Evolutionary conservation across 2,888 invertebrate genomes (phyloP).

Genomic region (Clivina fossor): DNA sequence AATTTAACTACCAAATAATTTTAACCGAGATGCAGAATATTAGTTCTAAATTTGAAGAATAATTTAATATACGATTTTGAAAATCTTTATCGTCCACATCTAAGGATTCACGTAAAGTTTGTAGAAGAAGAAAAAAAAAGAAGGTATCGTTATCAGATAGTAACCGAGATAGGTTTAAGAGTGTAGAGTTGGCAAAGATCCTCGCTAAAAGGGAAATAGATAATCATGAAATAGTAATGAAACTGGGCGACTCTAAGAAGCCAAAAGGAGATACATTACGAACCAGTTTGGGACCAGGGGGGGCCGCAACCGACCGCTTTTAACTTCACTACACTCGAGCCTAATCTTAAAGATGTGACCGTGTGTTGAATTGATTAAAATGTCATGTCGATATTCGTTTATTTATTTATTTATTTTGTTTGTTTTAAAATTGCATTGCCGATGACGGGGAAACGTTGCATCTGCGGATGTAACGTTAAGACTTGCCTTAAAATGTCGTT

Average conservation of each 20-base stretch:
- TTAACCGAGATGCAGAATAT: no score
- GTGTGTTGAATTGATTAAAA: conserved; percentile 6
- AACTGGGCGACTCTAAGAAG: conserved; percentile 3
- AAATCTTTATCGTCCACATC: no score
- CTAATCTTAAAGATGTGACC: background rate
- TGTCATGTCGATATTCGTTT: conserved; percentile 5
- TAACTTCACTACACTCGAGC: background rate
- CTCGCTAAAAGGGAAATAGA: conserved; percentile 9
- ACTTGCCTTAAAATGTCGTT: background rate
- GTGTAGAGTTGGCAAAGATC: background rate
- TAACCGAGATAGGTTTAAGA: background rate
- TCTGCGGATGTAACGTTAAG: background rate
- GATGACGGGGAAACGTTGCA: no score
- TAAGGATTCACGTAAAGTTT: no score
- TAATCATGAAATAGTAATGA: conserved; percentile 19
- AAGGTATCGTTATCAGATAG: no score
- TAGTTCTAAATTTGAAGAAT: no score
- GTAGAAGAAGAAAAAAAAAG: no score
- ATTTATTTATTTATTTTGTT: conserved; percentile 2
- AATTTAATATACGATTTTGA: no score
- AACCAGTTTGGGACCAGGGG: background rate
- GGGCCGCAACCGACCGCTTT: background rate
- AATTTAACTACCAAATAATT: no score
- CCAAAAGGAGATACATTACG: conserved; percentile 6
- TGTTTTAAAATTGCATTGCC: no score